Evolutionary conservation across 2,113 vertebrate species (phyloP), one percentile per base, ranked within the genome.

Genomic region (Rhineura floridana): DNA sequence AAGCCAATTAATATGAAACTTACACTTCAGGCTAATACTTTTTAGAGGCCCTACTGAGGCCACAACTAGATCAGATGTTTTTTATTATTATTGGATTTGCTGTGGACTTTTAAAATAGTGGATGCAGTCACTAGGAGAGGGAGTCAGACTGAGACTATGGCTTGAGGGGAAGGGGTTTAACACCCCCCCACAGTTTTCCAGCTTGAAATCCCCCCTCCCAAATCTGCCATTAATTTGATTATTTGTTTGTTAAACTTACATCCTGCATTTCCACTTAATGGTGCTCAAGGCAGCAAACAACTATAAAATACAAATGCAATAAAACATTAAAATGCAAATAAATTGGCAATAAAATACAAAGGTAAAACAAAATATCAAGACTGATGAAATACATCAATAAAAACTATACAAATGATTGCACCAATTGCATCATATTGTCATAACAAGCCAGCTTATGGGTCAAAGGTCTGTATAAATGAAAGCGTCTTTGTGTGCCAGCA

Each of bases 1-100:
- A 84, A 86, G 76, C 69, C 62, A 83, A 9, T 73, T 59, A 59
- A n/a, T n/a, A n/a, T n/a, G n/a, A n/a, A n/a, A n/a, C n/a, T n/a
- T n/a, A n/a, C n/a, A n/a, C n/a, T n/a, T n/a, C n/a, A n/a, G n/a
- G n/a, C n/a, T n/a, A n/a, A n/a, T n/a, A n/a, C n/a, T n/a, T n/a
- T n/a, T n/a, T n/a, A n/a, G n/a, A n/a, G n/a, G n/a, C n/a, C n/a
- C n/a, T n/a, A n/a, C n/a, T n/a, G 81, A 55, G 90, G 78, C 55
- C 1, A 6, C 55, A 15, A 72, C 3, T 55, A 39, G 1, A 0
- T 77, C 55, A 59, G 28, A 77, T 3, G 19, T 19, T 15, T 19
- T 1, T 36, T 12, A 12, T 39, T 72, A n/a, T n/a, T n/a, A n/a
- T n/a, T n/a, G n/a, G n/a, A 72, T 36, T 11, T 72, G 13, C n/a